Conservation (phyloP, 2,888 invertebrate genomes). For the Amblyjoppa fuscipennis region DNA sequence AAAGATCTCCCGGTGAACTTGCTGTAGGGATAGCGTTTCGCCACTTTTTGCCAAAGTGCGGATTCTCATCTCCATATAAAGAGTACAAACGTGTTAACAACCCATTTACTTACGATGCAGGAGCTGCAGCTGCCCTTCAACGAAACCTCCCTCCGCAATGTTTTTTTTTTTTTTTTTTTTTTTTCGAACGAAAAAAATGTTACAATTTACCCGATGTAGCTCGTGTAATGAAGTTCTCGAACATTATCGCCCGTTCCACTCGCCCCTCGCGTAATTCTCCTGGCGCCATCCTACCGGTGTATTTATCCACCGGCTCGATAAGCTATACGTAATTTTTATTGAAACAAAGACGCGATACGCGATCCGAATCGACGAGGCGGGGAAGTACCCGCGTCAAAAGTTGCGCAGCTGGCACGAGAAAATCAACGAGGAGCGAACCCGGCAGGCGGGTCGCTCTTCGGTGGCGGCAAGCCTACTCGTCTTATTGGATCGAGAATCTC, state of each 20-base stretch:
- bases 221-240: conserved; percentile 21
- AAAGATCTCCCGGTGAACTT: too few species aligned
- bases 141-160: not conserved
- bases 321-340: conserved; percentile 15
- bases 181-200: not conserved
- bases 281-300: not conserved
- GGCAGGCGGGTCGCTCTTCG: conserved; percentile 16
- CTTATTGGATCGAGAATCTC: conserved; percentile 36
- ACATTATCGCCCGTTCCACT: conserved; percentile 4
- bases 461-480: not conserved
- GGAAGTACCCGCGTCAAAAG: not conserved
- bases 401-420: conserved; percentile 55
- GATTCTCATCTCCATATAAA: conserved; percentile 1
- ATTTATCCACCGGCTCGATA: conserved; percentile 9
- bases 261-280: conserved; percentile 2
- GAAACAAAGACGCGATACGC: not conserved
- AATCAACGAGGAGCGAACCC: conserved; percentile 54
- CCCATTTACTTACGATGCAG: not conserved
- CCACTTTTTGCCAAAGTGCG: not conserved
- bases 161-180: not conserved
- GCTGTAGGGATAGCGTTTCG: not conserved
- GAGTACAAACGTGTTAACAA: not conserved
- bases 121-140: conserved; percentile 4
- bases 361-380: not conserved
- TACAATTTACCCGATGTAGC: conserved; percentile 13